A percentile compares a stretch with the other conserved stretches of the same genome.
These are phyloP conservation scores for Drusus annulatus DNA, from an alignment of 1,140 invertebrate species.

Conservation along the genomic window DNA sequence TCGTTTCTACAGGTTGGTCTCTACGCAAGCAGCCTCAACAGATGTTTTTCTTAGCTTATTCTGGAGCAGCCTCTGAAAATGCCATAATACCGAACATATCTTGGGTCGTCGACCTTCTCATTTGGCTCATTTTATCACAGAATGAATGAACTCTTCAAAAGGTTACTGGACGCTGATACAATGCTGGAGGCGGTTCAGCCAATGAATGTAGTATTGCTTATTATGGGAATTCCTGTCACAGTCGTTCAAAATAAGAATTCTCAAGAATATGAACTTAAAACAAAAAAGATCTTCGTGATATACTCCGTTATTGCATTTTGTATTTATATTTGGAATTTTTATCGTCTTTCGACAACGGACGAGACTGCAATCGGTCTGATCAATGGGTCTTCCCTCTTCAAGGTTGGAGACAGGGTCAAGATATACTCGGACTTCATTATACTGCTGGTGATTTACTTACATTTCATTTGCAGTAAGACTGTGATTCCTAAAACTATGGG, in stretches of 20 bases:
- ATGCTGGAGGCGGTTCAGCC: background rate
- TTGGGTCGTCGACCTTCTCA: too few species aligned
- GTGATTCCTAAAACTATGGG: background rate
- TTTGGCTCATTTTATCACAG: too few species aligned
- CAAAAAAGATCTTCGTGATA: background rate
- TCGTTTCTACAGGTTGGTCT: too few species aligned
- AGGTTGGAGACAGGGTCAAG: background rate
- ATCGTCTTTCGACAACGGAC: background rate
- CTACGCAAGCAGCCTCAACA: too few species aligned
- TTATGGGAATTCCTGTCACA: background rate
- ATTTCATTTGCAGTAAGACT: background rate
- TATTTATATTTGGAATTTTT: background rate
- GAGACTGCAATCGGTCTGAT: background rate
- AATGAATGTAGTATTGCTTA: background rate
- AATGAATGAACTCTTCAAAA: background rate
- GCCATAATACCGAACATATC: too few species aligned
- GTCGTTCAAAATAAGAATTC: background rate
- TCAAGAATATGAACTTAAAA: background rate
- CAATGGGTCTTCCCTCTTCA: background rate
- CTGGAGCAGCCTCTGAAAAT: too few species aligned
- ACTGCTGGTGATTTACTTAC: background rate
- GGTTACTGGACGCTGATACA: background rate
- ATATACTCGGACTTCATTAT: background rate
- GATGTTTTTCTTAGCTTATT: too few species aligned
- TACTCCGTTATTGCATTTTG: background rate